These are phyloP conservation scores for Macropis europaea DNA, from an alignment of 2,888 invertebrate species.

Conservation along the genomic window DNA sequence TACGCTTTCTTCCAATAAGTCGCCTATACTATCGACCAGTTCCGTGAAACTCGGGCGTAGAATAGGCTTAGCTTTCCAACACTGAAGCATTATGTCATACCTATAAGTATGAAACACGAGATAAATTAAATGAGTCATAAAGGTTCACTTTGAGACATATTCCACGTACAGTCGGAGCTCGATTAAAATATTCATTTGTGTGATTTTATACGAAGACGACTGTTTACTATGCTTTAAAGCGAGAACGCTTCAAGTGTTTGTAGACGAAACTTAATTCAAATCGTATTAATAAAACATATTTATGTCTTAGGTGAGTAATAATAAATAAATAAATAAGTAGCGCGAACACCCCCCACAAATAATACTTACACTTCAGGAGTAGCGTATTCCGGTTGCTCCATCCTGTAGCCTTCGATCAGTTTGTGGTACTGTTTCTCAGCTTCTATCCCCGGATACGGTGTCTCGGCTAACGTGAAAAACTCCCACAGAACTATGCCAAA, in stretches of 20 bases:
- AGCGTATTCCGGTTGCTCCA: slow-evolving; percentile 92
- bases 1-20: slow-evolving; percentile 90
- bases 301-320: no score
- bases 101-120: slow-evolving; percentile 70
- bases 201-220: no score
- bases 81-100: slow-evolving; percentile 90
- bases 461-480: slow-evolving; percentile 91
- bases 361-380: slow-evolving; percentile 87
- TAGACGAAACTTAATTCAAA: no score
- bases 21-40: slow-evolving; percentile 88
- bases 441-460: slow-evolving; percentile 92
- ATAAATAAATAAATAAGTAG: no score
- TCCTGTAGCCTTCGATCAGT: slow-evolving; percentile 91
- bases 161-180: no score
- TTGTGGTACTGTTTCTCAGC: slow-evolving; percentile 87
- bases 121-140: background rate
- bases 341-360: no score
- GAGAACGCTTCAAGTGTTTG: no score
- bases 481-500: slow-evolving; percentile 96
- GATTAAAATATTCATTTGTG: no score
- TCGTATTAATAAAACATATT: no score
- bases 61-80: slow-evolving; percentile 91
- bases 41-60: slow-evolving; percentile 90
- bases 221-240: background rate
- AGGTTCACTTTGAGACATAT: background rate